phyloP scores from a whole-genome alignment of 2,113 vertebrate species.

The Macquaria ambigua region DNA sequence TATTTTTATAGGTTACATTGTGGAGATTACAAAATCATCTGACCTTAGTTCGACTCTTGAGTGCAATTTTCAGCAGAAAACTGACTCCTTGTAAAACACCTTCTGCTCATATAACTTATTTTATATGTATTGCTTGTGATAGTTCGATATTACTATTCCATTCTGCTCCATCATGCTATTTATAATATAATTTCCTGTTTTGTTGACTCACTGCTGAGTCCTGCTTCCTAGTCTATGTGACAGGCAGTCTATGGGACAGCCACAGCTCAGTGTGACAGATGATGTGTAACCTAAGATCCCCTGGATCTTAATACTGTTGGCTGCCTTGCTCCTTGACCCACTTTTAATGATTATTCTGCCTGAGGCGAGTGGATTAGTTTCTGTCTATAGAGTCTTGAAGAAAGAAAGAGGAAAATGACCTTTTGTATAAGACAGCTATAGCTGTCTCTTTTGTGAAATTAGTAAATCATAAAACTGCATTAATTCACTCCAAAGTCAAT shows the following conservation, averaged over 20 bases:
- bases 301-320: slow-evolving; percentile 67
- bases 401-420: slow-evolving; percentile 52
- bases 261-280: slow-evolving; percentile 62
- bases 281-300: slow-evolving; percentile 66
- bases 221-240: not conserved
- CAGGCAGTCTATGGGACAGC: not conserved
- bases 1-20: slow-evolving; percentile 36
- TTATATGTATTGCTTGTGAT: not conserved
- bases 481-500: not conserved
- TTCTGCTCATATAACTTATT: not conserved
- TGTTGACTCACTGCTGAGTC: slow-evolving; percentile 28
- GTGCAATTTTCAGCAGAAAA: not conserved
- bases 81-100: not conserved
- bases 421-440: slow-evolving; percentile 34
- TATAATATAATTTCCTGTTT: not conserved
- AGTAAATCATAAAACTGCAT: slow-evolving; percentile 30
- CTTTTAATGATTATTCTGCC: slow-evolving; percentile 76
- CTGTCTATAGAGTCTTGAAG: slow-evolving; percentile 44
- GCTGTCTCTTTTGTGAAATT: slow-evolving; percentile 27
- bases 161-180: not conserved
- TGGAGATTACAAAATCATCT: not conserved
- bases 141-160: no score
- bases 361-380: slow-evolving; percentile 65
- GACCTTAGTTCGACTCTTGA: not conserved
- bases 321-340: slow-evolving; percentile 70